Evolutionary conservation across 2,113 vertebrate genomes (phyloP), one percentile per base, ranked within the genome.

Genomic region (Bungarus multicinctus): DNA sequence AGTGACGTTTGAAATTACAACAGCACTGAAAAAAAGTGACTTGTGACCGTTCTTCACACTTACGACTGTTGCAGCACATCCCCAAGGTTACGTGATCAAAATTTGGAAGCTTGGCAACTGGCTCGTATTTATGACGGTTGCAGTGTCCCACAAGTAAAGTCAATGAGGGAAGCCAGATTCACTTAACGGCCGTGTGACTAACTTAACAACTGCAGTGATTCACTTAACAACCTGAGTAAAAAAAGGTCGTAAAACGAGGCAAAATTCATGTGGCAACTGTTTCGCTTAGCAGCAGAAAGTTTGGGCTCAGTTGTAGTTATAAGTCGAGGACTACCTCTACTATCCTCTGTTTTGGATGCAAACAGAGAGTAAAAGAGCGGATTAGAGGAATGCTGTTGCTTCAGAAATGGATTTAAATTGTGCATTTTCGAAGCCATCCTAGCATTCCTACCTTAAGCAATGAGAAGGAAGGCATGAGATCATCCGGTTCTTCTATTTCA

Each of bases 381-480:
- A 90, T 92, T 27, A 52, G 50, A 39, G 64, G 25, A 74, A 25
- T 54, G 90, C 74, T 88, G 89, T 14, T 94, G 93, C 94, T 90
- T 87, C 8, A 14, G 54, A 60, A 23, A 54, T 30, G 86, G 52
- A 10, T 94, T 92, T 92, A 94, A 23, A 60, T 94, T 94, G 95
- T 90, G 91, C 3, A 92, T 88, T 95, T 87, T 93, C 45, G 27
- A 92, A 47, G 25, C 86, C 86, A 69, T 55, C 14, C 87, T 11
- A 23, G 93, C 81, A 30, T 64, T 91, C n/a, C 7, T 89, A 11
- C 91, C 90, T 0, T 50, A 11, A 88, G 93, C 22, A 91, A 20
- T 9, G 85, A 81, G 57, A 90, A 96, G 94, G 95, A 96, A 95
- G 94, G 93, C 89, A 88, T 94, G 39, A 92, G 91, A 47, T 92